These are phyloP conservation scores for Cynocephalus volans DNA, from an alignment of 2,113 vertebrate species.

Conservation along the genomic window DNA sequence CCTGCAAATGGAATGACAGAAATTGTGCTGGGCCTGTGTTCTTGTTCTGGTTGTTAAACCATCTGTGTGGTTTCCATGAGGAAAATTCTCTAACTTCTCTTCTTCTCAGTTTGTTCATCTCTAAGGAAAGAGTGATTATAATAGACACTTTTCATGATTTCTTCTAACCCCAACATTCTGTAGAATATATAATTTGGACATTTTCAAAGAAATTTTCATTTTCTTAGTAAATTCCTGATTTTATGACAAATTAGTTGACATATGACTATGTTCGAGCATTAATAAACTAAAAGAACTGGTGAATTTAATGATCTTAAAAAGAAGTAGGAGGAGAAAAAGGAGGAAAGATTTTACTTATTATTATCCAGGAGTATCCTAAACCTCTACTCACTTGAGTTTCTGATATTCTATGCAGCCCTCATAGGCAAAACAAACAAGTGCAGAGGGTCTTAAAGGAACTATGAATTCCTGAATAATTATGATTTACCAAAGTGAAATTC, in stretches of 20 bases:
- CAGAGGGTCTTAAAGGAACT: not conserved
- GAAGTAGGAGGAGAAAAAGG: not conserved
- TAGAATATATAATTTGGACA: not conserved
- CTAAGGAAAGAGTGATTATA: not conserved
- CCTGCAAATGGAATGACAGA: not conserved
- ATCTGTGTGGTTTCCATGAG: not conserved
- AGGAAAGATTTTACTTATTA: not conserved
- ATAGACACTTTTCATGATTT: not conserved
- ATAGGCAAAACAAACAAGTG: not conserved
- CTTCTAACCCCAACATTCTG: not conserved
- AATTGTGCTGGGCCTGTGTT: not conserved
- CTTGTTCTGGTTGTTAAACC: not conserved
- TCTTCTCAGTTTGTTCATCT: not conserved
- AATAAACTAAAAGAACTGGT: not conserved
- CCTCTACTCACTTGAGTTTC: not conserved
- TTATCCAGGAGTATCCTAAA: not conserved
- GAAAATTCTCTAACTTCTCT: not conserved
- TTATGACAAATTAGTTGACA: constrained; percentile 1
- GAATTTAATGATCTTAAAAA: not conserved
- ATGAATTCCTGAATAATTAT: not conserved
- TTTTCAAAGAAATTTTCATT: constrained; percentile 51
- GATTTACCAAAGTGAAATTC: not conserved
- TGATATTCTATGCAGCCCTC: not conserved
- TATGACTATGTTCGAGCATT: not conserved
- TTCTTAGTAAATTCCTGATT: not conserved